phyloP scores from a whole-genome alignment of 1,140 invertebrate species.

The Zaprionus camerounensis region DNA sequence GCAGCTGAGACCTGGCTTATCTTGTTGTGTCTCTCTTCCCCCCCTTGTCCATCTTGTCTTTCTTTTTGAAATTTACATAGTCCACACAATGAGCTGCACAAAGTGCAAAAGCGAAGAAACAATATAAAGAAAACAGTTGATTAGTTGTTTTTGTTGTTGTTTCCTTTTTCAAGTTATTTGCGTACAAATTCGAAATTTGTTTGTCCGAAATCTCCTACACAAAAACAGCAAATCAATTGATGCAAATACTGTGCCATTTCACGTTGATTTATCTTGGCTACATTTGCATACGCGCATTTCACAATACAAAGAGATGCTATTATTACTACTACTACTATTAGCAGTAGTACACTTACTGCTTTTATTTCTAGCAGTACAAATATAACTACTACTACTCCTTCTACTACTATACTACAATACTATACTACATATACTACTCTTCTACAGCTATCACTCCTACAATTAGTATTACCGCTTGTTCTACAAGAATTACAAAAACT shows the following conservation, averaged over 20 bases:
- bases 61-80: not conserved
- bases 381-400: too few relatives aligned
- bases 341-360: too few relatives aligned
- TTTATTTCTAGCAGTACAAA: too few relatives aligned
- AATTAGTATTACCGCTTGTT: too few relatives aligned
- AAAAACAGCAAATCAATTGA: constrained; percentile 42
- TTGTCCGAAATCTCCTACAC: constrained; percentile 6
- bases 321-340: not conserved
- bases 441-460: too few relatives aligned
- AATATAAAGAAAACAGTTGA: constrained; percentile 1
- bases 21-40: not conserved
- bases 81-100: constrained; percentile 3
- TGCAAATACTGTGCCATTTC: constrained; percentile 69
- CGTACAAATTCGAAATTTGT: constrained; percentile 20
- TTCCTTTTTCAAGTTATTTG: constrained; percentile 18
- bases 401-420: too few relatives aligned
- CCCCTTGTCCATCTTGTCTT: not conserved
- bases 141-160: constrained; percentile 1
- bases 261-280: constrained; percentile 61
- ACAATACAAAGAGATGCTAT: not conserved
- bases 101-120: not conserved
- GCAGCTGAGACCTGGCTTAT: not conserved
- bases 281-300: constrained; percentile 18
- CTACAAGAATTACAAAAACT: too few relatives aligned
- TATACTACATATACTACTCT: too few relatives aligned